Percentiles rank a stretch among this genome's conserved stretches.
phyloP scores from a whole-genome alignment of 2,888 invertebrate species.

The Coenonympha glycerion region DNA sequence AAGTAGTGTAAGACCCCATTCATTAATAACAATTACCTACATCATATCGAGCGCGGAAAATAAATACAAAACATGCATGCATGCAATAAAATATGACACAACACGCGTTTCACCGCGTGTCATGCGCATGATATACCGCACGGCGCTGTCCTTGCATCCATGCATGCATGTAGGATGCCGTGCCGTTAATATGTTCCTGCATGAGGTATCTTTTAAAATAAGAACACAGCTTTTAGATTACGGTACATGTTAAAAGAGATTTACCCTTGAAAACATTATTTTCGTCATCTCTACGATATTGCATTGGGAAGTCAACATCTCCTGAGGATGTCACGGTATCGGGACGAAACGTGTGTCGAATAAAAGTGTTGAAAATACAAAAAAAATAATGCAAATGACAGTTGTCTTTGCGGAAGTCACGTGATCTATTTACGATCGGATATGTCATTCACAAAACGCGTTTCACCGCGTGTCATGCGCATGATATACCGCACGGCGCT shows the following conservation, averaged over 20 bases:
- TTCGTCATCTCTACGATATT: too few species aligned
- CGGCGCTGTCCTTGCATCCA: conserved; percentile 11
- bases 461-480: conserved; percentile 17
- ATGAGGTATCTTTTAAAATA: conserved; percentile 39
- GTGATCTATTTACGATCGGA: too few species aligned
- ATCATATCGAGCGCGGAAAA: conserved; percentile 9
- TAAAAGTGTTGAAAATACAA: too few species aligned
- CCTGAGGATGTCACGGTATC: too few species aligned
- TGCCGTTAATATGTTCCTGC: conserved; percentile 39
- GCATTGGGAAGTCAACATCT: too few species aligned
- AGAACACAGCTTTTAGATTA: conserved; percentile 31
- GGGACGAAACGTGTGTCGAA: too few species aligned
- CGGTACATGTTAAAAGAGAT: conserved; percentile 25
- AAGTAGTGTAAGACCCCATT: too few species aligned
- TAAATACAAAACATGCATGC: conserved; percentile 15
- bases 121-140: conserved; percentile 17
- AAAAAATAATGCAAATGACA: too few species aligned
- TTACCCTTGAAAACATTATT: too few species aligned
- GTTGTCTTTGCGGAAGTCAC: too few species aligned
- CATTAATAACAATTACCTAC: conserved; percentile 23
- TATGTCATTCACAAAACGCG: too few species aligned
- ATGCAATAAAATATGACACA: conserved; percentile 13
- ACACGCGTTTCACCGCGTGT: conserved; percentile 18
- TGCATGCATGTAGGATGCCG: conserved; percentile 31
- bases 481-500: conserved; percentile 13